Conservation (phyloP, 2,113 vertebrate genomes). For the Progne subis region DNA sequence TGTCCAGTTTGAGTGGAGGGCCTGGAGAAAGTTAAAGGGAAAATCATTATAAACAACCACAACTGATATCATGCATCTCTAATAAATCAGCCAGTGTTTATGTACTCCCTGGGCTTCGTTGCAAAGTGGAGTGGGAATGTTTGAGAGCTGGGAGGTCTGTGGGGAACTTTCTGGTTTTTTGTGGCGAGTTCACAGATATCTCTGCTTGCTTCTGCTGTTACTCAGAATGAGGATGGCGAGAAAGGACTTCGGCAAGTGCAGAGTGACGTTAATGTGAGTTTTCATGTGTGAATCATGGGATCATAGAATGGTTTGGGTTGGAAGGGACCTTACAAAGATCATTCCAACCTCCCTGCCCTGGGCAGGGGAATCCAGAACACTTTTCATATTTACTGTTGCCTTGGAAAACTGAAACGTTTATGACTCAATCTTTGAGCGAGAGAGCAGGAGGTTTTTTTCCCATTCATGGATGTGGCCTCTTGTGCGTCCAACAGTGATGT, state of each 20-base stretch:
- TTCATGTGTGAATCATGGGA: background rate
- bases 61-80: background rate
- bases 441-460: background rate
- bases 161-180: background rate
- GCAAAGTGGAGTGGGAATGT: background rate
- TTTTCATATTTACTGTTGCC: constrained; percentile 9
- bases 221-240: background rate
- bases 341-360: background rate
- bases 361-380: background rate
- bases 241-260: background rate
- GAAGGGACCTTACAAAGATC: background rate
- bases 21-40: background rate
- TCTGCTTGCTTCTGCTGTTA: background rate
- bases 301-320: background rate
- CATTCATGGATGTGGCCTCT: background rate
- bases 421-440: background rate
- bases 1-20: background rate
- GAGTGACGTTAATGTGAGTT: background rate
- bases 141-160: background rate
- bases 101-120: background rate
- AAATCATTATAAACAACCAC: background rate
- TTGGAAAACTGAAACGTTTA: constrained; percentile 29
- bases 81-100: background rate
- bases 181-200: background rate
- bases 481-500: background rate